These are phyloP conservation scores for Heliconius sara DNA, from an alignment of 2,888 invertebrate genomes.

Conservation along the genomic window DNA sequence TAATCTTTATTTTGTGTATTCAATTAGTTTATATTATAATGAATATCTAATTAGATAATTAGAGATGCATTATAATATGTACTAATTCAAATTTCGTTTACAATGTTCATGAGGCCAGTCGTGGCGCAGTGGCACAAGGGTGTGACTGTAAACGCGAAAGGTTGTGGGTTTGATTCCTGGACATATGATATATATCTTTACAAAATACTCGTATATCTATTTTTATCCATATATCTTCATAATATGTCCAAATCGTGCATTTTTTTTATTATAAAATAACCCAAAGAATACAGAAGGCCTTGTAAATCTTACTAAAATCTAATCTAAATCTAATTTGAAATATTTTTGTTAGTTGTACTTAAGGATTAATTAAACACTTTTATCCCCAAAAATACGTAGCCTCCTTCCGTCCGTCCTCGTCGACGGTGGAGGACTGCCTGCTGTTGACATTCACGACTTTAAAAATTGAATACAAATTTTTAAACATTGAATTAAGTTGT, in stretches of 20 bases:
- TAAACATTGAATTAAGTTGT: no score
- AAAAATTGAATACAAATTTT: not conserved
- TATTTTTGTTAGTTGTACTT: not conserved
- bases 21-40: no score
- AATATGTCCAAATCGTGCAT: no score
- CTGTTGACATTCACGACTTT: not conserved
- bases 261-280: not conserved
- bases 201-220: no score
- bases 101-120: no score
- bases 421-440: not conserved
- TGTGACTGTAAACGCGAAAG: not conserved
- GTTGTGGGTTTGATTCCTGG: not conserved
- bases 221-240: no score
- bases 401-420: not conserved
- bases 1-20: no score
- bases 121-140: not conserved
- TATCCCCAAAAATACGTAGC: not conserved
- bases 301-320: not conserved
- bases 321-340: not conserved
- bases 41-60: no score
- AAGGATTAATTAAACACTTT: constrained; percentile 14
- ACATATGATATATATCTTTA: no score
- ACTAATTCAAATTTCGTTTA: no score
- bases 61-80: no score
- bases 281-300: not conserved